Evolutionary conservation across 1,140 invertebrate species (phyloP), one percentile per base, ranked within the genome.

Genomic region (Drosophila willistoni): DNA sequence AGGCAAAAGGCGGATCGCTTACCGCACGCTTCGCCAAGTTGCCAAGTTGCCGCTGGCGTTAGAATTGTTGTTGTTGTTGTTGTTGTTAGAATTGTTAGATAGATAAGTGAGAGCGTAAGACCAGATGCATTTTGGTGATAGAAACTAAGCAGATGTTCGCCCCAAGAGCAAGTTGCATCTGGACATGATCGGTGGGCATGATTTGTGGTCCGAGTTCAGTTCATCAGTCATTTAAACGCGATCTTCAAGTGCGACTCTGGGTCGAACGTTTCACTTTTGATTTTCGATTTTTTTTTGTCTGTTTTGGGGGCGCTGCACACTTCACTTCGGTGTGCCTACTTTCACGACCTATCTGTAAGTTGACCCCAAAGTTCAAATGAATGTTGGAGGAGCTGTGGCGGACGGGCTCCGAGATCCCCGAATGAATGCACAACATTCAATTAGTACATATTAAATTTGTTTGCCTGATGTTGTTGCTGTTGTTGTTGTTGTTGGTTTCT

Each of bases 381-480:
- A 51, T 44, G 56, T 59, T 59, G 33, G 56, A 59, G 56, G 56
- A 59, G 42, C 42, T 6, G 29, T 29, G 19, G 44, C 51, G 17
- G 10, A 12, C 34, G 34, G 10, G 34, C 29, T 29, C 14, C 7
- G 44, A 71, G 68, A 81, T 72, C 73, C 42, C 60, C 42, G 25
- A 47, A 29, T 29, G 29, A 68, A 73, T 81, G 74, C 79, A 81
- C 81, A 83, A 83, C 72, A 83, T 83, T 82, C 81, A 83, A 83
- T 83, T 83, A 83, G 81, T 83, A 73, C 75, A 82, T 83, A 83
- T 83, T 76, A 79, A 79, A 79, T 83, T 82, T 79, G 79, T 75
- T 70, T 82, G 79, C 74, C 64, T 62, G 60, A 65, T 77, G 61
- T 55, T 56, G 61, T 41, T 51, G 66, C 33, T 77, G 73, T 69